phyloP scores from a whole-genome alignment of 2,797 vertebrate species.

The Florisuga fusca region DNA sequence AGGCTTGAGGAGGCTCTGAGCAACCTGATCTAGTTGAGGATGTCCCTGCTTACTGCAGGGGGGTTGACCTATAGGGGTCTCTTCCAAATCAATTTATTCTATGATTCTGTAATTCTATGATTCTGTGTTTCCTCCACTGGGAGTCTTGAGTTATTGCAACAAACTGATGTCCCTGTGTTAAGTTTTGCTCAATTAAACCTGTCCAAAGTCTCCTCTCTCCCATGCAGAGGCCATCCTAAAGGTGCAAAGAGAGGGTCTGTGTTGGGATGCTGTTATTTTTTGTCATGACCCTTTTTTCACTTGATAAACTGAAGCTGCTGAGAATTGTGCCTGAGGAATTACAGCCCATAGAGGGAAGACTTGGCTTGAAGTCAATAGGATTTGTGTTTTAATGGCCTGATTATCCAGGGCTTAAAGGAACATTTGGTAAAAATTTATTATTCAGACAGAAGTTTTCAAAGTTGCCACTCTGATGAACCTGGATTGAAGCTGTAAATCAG shows the following conservation, averaged over 20 bases:
- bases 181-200: not conserved
- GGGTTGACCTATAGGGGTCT: too few relatives aligned
- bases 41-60: too few relatives aligned
- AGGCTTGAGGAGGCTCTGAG: too few relatives aligned
- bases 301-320: not conserved
- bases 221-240: not conserved
- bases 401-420: conserved; percentile 55
- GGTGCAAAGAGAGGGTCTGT: not conserved
- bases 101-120: too few relatives aligned
- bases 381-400: conserved; percentile 51
- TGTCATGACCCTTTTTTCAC: not conserved
- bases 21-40: too few relatives aligned
- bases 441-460: conserved; percentile 42
- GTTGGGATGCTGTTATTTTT: not conserved
- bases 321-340: not conserved
- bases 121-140: not conserved
- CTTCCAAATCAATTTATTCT: too few relatives aligned
- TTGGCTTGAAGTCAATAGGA: conserved; percentile 27
- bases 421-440: conserved; percentile 16
- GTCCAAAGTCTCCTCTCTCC: not conserved
- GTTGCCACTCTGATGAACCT: conserved; percentile 42
- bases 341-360: not conserved
- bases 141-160: not conserved
- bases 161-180: not conserved
- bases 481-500: conserved; percentile 57